Conservation (phyloP, 2,797 vertebrate species). For the Gallirallus australis region DNA sequence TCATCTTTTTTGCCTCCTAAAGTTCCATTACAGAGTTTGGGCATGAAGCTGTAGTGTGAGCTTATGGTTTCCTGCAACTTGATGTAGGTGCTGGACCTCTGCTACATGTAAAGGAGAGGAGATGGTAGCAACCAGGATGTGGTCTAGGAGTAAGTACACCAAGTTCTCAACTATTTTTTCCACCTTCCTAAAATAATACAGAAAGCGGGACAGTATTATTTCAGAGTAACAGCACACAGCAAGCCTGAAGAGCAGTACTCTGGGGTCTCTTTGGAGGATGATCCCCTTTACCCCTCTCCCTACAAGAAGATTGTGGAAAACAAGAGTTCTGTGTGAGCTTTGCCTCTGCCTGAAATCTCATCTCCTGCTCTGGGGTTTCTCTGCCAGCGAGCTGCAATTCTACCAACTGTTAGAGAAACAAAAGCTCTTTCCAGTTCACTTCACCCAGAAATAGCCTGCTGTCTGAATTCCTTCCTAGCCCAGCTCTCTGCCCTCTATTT, state of each 20-base stretch:
- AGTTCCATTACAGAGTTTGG: background rate
- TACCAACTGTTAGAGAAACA: constrained; percentile 33
- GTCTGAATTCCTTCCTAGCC: constrained; percentile 6
- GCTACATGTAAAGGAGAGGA: background rate
- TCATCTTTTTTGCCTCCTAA: accelerated
- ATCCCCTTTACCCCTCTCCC: background rate
- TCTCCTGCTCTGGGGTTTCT: constrained; percentile 25
- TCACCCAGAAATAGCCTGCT: constrained; percentile 46
- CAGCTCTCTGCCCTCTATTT: background rate
- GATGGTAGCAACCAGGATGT: background rate
- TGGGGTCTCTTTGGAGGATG: background rate
- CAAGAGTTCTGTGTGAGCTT: background rate
- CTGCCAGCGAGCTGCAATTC: constrained; percentile 30
- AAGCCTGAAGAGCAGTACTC: background rate
- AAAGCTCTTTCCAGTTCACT: constrained; percentile 35
- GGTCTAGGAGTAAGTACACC: background rate
- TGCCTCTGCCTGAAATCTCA: background rate
- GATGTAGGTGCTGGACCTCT: background rate
- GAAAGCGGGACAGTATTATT: background rate
- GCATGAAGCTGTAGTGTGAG: background rate
- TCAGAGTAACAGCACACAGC: background rate
- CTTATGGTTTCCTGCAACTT: background rate
- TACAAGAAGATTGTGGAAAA: background rate
- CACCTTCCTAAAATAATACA: background rate
- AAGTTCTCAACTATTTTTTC: background rate